Conservation (phyloP, 2,888 invertebrate species). For the Erebia aethiops region DNA sequence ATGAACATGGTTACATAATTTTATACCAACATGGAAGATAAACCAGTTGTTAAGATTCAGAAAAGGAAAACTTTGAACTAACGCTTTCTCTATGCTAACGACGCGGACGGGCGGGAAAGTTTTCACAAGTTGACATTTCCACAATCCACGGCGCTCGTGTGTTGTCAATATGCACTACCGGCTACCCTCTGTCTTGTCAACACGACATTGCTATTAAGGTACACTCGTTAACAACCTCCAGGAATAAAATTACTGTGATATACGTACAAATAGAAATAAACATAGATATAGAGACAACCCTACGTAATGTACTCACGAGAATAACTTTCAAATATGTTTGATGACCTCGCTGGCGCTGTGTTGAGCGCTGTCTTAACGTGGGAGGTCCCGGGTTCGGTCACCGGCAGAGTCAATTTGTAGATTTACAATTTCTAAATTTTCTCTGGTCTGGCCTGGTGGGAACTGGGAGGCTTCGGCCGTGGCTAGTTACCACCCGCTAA, state of each 20-base stretch:
- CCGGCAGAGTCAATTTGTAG: no score
- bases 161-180: slow-evolving; percentile 41
- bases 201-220: slow-evolving; percentile 43
- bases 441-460: no score
- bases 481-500: no score
- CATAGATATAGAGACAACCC: background rate
- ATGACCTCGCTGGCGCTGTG: no score
- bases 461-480: no score
- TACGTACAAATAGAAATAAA: background rate
- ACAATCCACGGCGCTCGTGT: slow-evolving; percentile 21
- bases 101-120: slow-evolving; percentile 62
- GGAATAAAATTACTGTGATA: background rate
- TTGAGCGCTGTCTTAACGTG: no score
- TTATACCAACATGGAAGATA: slow-evolving; percentile 49
- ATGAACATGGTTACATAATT: background rate
- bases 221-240: slow-evolving; percentile 27
- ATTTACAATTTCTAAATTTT: no score
- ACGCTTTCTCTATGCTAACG: slow-evolving; percentile 76
- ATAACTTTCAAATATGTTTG: no score
- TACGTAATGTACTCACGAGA: no score
- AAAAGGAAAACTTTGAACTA: slow-evolving; percentile 69
- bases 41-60: slow-evolving; percentile 64
- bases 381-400: no score
- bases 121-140: slow-evolving; percentile 51
- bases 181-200: slow-evolving; percentile 38